phyloP scores from a whole-genome alignment of 2,113 vertebrate genomes.

The Noturus placidus region DNA sequence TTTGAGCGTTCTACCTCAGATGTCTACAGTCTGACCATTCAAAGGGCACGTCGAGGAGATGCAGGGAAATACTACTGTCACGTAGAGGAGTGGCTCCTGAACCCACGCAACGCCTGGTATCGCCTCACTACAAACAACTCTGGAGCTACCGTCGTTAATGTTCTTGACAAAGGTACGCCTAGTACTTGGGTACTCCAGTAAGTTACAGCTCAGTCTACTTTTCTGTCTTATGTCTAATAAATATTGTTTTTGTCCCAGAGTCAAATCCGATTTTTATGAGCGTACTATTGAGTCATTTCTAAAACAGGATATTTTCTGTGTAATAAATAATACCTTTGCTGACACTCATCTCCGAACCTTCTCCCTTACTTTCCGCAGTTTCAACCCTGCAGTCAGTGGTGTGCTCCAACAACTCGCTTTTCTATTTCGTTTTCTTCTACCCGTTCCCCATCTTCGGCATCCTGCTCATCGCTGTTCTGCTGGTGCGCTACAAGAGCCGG shows the following conservation, averaged over 20 bases:
- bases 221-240: not conserved
- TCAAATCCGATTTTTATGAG: not conserved
- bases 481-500: slow-evolving; percentile 92
- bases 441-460: slow-evolving; percentile 96
- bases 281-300: not conserved
- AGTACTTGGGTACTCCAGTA: not conserved
- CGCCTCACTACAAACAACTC: slow-evolving; percentile 88
- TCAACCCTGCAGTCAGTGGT: slow-evolving; percentile 88
- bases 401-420: slow-evolving; percentile 91
- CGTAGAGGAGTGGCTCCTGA: slow-evolving; percentile 91
- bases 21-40: slow-evolving; percentile 87
- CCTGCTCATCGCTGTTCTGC: slow-evolving; percentile 90
- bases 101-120: slow-evolving; percentile 88
- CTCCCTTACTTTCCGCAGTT: slow-evolving; percentile 65
- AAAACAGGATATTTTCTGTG: not conserved
- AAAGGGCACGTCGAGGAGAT: slow-evolving; percentile 74
- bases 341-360: not conserved
- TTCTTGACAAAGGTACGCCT: slow-evolving; percentile 80
- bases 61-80: slow-evolving; percentile 88
- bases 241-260: not conserved
- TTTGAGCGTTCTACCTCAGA: slow-evolving; percentile 84
- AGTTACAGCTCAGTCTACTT: not conserved
- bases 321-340: not conserved
- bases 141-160: slow-evolving; percentile 77
- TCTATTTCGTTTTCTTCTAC: slow-evolving; percentile 99